A percentile compares a stretch with the other conserved stretches of the same genome.
Evolutionary conservation across 2,888 invertebrate species (phyloP).

Genomic region (Iphiclides podalirius): DNA sequence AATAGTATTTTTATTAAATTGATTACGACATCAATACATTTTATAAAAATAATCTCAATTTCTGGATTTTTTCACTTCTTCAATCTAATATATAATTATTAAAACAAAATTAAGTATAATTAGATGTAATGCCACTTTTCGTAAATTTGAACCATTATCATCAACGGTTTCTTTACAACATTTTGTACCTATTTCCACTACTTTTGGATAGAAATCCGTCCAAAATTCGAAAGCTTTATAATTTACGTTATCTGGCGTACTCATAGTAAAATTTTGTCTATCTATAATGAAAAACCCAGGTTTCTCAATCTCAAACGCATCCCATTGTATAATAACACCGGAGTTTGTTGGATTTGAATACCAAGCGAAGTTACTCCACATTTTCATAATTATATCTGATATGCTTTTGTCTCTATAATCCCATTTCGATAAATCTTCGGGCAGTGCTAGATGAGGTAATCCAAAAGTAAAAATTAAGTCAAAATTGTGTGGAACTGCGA

Average conservation of each 20-base stretch:
- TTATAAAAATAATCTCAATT: constrained; percentile 64
- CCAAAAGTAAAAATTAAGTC: constrained; percentile 92
- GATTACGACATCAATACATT: constrained; percentile 53
- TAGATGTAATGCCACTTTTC: constrained; percentile 45
- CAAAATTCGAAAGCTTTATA: constrained; percentile 90
- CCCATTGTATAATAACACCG: constrained; percentile 88
- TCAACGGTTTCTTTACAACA: constrained; percentile 84
- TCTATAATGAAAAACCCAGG: constrained; percentile 88
- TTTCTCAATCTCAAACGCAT: constrained; percentile 82
- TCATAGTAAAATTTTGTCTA: constrained; percentile 87
- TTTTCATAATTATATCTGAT: constrained; percentile 88
- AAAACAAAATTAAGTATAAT: constrained; percentile 46
- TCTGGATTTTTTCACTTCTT: constrained; percentile 32
- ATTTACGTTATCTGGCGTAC: constrained; percentile 83
- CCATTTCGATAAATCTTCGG: constrained; percentile 83
- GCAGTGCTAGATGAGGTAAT: constrained; percentile 84
- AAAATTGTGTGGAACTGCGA: constrained; percentile 89
- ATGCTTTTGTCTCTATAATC: constrained; percentile 88
- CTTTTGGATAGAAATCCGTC: constrained; percentile 90
- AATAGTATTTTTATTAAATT: constrained; percentile 49
- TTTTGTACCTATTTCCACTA: constrained; percentile 85
- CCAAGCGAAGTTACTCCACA: constrained; percentile 90
- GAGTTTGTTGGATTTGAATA: constrained; percentile 85
- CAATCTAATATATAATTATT: constrained; percentile 37
- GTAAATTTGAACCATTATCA: constrained; percentile 54